phyloP scores from a whole-genome alignment of 2,113 vertebrate species.

The Excalfactoria chinensis region DNA sequence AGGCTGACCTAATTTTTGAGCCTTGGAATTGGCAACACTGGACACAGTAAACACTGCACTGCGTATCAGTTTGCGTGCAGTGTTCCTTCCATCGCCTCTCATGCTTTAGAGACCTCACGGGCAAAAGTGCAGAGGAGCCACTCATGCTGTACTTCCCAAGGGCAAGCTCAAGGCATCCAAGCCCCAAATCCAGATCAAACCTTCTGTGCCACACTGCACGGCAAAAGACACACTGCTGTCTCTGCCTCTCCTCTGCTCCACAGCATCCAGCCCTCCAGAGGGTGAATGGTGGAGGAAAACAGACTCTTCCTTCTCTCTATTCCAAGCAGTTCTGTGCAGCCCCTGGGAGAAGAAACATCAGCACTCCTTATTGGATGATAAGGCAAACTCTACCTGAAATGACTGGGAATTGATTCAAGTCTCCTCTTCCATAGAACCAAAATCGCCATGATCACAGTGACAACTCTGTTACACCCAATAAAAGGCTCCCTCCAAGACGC shows the following conservation, averaged over 20 bases:
- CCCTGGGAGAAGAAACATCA: not conserved
- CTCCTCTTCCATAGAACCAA: not conserved
- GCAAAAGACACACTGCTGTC: not conserved
- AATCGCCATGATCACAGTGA: not conserved
- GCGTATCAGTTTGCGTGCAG: slow-evolving; percentile 9
- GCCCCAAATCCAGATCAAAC: not conserved
- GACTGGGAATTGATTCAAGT: not conserved
- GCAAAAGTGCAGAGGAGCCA: not conserved
- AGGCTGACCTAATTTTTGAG: slow-evolving; percentile 61
- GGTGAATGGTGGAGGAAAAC: not conserved
- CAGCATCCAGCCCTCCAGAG: not conserved
- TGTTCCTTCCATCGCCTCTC: not conserved
- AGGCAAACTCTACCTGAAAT: not conserved
- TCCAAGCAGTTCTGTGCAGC: not conserved
- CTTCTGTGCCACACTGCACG: not conserved
- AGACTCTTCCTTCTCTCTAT: not conserved
- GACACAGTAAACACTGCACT: not conserved
- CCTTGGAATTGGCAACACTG: not conserved
- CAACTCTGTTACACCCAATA: not conserved
- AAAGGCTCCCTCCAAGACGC: not conserved
- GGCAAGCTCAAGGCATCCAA: not conserved
- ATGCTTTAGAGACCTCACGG: not conserved
- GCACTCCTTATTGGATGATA: not conserved
- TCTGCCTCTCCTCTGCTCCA: not conserved
- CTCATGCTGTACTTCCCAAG: not conserved